These are phyloP conservation scores for Mugil cephalus DNA, from an alignment of 2,113 vertebrate species.

Conservation along the genomic window DNA sequence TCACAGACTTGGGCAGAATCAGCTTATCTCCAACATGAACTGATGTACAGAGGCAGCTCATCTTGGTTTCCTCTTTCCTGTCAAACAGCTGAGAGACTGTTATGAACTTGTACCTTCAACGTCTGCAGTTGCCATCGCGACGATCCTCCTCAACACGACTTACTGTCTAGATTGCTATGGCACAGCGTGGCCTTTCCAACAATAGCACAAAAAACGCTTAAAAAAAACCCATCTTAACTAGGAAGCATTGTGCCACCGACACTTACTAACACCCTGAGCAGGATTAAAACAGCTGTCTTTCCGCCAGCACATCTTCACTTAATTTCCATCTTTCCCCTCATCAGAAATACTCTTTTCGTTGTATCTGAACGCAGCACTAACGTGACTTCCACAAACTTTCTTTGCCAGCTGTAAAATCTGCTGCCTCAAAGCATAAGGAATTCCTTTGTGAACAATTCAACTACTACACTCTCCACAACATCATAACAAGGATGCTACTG, in stretches of 20 bases:
- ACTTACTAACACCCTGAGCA: background rate
- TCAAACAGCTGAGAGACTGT: background rate
- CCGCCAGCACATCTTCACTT: slow-evolving; percentile 3
- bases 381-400: background rate
- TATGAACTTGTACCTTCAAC: background rate
- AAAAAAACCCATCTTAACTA: slow-evolving; percentile 4
- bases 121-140: slow-evolving; percentile 6
- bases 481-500: background rate
- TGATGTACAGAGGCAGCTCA: background rate
- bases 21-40: background rate
- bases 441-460: background rate
- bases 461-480: too few relatives aligned
- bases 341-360: slow-evolving; percentile 1
- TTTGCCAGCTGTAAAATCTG: background rate
- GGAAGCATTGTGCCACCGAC: slow-evolving; percentile 7
- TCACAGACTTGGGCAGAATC: background rate
- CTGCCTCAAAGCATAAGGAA: background rate
- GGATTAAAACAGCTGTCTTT: background rate
- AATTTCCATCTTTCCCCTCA: slow-evolving; percentile 6
- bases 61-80: slow-evolving; percentile 3
- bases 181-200: background rate
- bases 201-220: background rate
- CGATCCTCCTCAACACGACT: background rate
- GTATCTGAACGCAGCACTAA: slow-evolving; percentile 2
- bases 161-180: background rate